A percentile compares a stretch with the other conserved stretches of the same genome.
Conservation (phyloP, 2,797 vertebrate genomes). For the Gallirallus australis region DNA sequence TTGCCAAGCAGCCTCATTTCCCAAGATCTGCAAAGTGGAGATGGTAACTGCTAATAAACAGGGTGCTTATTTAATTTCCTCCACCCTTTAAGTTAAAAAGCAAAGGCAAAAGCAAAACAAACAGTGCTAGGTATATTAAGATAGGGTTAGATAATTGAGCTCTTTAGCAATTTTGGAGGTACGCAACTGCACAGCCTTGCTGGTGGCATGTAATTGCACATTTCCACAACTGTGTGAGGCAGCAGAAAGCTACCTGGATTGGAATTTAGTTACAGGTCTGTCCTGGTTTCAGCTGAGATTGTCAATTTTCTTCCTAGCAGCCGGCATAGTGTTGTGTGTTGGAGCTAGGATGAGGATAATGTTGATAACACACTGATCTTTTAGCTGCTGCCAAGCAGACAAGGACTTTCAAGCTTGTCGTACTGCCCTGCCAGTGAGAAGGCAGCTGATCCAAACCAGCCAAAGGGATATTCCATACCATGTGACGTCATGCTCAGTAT, state of each 20-base stretch:
- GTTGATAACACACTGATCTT: no score
- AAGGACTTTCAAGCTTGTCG: no score
- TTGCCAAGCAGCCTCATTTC: background rate
- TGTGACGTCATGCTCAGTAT: no score
- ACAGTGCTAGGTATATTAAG: background rate
- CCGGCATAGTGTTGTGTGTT: no score
- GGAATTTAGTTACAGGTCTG: background rate
- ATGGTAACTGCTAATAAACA: background rate
- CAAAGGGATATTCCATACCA: no score
- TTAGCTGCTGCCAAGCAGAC: no score
- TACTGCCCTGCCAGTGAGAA: no score
- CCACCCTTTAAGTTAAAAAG: slow-evolving; percentile 21
- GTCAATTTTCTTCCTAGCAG: no score
- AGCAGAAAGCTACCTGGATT: background rate
- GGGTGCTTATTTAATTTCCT: slow-evolving; percentile 13
- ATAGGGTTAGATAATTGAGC: slow-evolving; percentile 29
- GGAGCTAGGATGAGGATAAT: no score
- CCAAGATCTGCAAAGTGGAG: background rate
- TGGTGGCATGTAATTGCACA: background rate
- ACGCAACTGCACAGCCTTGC: background rate
- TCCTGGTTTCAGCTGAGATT: no score
- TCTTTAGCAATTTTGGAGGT: slow-evolving; percentile 36
- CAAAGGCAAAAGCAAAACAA: slow-evolving; percentile 27
- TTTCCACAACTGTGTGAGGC: background rate
- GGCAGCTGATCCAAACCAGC: no score